Base-by-base conservation (phyloP, 1,140 invertebrate genomes). In the Batillaria attramentaria region DNA sequence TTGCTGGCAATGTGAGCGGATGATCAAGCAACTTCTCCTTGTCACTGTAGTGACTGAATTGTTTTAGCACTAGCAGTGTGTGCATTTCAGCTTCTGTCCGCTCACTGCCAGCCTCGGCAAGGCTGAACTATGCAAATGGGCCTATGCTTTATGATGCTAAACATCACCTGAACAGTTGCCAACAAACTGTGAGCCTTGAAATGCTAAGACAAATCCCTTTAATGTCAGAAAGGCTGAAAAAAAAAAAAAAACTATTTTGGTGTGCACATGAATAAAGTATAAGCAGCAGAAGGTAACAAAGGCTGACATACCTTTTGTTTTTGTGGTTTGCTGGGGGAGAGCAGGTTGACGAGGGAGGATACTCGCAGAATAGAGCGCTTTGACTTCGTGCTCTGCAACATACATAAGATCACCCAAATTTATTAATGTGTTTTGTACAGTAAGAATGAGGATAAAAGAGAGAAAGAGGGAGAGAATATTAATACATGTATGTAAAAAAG, bases 331-430 rank as follows among this genome's bases (percentile, higher is more conserved):
- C 75, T 74, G n/a, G 50, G 86, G 39, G 87, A 88, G 18, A 88
- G 65, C 13, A 88, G 81, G 60, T 86, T 87, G 39, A 84, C 83
- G 31, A 87, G 74, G 31, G 85, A 83, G 24, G 75, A 79, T 4
- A 84, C 84, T 72, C 81, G 80, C 31, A 83, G 76, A 43, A 86
- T 75, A n/a, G 85, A 85, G 31, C 77, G 73, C 31, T 77, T 82
- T 50, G 83, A 82, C 76, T 87, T 87, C 81, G 84, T 77, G 31
- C 80, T 82, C 43, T 72, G 60, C 78, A 79, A 28, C 28, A 70
- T n/a, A 77, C 70, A 31, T 74, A 72, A 77, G 28, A 79, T n/a
- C n/a, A n/a, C n/a, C n/a, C n/a, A n/a, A n/a, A n/a, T n/a, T n/a
- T n/a, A n/a, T n/a, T n/a, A n/a, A n/a, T n/a, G n/a, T n/a, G n/a